Conservation (phyloP, 1,140 invertebrate genomes). For the Lordiphosa mommai region DNA sequence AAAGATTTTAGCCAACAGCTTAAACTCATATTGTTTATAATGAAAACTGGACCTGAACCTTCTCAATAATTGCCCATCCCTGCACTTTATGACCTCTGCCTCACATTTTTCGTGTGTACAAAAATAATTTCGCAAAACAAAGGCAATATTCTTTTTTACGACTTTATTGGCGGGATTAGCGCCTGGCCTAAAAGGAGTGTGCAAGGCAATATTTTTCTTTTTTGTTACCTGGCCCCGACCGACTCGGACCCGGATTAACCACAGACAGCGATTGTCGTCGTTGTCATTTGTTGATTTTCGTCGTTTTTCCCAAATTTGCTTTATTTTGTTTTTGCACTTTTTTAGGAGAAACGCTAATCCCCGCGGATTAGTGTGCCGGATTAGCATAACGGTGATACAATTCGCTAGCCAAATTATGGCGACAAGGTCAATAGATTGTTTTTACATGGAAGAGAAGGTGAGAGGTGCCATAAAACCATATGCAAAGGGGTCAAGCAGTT, state of each 20-base stretch:
- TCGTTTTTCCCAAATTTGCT: slow-evolving; percentile 58
- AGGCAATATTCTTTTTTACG: slow-evolving; percentile 59
- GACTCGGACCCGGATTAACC: slow-evolving; percentile 57
- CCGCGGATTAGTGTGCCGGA: slow-evolving; percentile 65
- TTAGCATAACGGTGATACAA: slow-evolving; percentile 73
- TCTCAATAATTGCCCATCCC: too few species aligned
- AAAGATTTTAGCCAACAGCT: too few species aligned
- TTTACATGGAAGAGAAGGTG: slow-evolving; percentile 58
- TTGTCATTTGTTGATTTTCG: slow-evolving; percentile 48
- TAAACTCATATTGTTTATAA: too few species aligned
- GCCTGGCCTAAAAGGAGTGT: slow-evolving; percentile 69
- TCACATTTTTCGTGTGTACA: slow-evolving; percentile 45
- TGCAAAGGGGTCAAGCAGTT: slow-evolving; percentile 10
- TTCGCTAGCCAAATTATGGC: slow-evolving; percentile 54
- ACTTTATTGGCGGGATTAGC: slow-evolving; percentile 71
- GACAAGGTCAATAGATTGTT: slow-evolving; percentile 48
- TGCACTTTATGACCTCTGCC: background rate
- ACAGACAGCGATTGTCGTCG: slow-evolving; percentile 27
- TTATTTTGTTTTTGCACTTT: slow-evolving; percentile 53
- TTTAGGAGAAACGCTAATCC: slow-evolving; percentile 70
- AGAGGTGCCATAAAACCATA: slow-evolving; percentile 39
- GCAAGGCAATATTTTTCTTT: slow-evolving; percentile 29
- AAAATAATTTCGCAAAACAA: slow-evolving; percentile 61
- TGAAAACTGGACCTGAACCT: too few species aligned
- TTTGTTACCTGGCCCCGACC: slow-evolving; percentile 26